Percentiles rank a stretch among this genome's conserved stretches.
phyloP scores from a whole-genome alignment of 2,888 invertebrate species.

The Pristionchus mayeri region DNA sequence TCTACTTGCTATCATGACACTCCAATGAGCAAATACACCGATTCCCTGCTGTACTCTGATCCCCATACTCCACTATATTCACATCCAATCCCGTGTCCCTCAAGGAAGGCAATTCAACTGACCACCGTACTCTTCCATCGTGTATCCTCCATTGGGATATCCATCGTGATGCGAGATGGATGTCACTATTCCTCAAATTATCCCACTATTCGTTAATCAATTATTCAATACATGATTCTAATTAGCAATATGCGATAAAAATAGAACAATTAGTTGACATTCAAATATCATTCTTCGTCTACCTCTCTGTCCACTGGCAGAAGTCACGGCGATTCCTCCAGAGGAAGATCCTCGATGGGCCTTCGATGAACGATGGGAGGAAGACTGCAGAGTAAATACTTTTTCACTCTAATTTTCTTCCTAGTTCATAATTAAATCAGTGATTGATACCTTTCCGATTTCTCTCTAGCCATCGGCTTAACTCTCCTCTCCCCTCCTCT shows the following conservation, averaged over 20 bases:
- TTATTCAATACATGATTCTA: not conserved
- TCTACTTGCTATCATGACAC: not conserved
- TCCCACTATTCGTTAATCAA: not conserved
- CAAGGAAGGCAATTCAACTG: not conserved
- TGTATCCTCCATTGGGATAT: slow-evolving; percentile 41
- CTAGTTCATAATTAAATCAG: not conserved
- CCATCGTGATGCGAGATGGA: slow-evolving; percentile 41
- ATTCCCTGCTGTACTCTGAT: not conserved
- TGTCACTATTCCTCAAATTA: slow-evolving; percentile 15
- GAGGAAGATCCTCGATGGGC: slow-evolving; percentile 18
- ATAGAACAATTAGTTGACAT: not conserved
- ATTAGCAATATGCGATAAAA: not conserved
- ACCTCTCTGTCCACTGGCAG: slow-evolving; percentile 23
- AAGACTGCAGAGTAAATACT: slow-evolving; percentile 10
- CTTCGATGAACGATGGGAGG: slow-evolving; percentile 35
- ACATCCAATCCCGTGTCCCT: not conserved
- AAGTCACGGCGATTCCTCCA: slow-evolving; percentile 43
- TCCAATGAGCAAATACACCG: slow-evolving; percentile 1
- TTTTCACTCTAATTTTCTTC: not conserved
- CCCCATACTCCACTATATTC: not conserved
- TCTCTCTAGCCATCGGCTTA: slow-evolving; percentile 30
- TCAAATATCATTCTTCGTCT: too few species aligned
- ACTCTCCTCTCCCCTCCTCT: too few species aligned
- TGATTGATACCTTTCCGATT: not conserved
- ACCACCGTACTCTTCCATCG: slow-evolving; percentile 36